Percentiles rank a stretch among this genome's conserved stretches.
Evolutionary conservation across 2,888 invertebrate species (phyloP).

Genomic region (Stomorhina lunata): DNA sequence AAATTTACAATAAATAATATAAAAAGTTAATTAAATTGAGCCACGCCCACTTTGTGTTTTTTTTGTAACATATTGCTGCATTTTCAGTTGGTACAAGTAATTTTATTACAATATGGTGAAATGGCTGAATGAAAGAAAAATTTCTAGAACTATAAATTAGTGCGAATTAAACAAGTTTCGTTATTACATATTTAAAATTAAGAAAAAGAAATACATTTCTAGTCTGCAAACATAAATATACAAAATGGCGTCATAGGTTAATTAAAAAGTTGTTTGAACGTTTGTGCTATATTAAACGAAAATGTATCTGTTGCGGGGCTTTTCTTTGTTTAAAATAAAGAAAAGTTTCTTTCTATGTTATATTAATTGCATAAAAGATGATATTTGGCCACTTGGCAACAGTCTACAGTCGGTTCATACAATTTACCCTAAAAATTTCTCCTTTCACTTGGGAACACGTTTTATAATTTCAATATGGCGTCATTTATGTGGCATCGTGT

Average conservation of each 20-base stretch:
- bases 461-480: slow-evolving; percentile 57
- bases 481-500: slow-evolving; percentile 41
- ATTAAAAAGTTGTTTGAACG: not conserved
- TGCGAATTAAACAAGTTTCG: not conserved
- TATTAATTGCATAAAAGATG: not conserved
- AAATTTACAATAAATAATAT: not conserved
- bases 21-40: not conserved
- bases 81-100: not conserved
- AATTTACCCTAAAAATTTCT: not conserved
- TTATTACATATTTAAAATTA: no score
- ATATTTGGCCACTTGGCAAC: slow-evolving; percentile 52
- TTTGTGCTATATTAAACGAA: not conserved
- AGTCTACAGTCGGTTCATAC: not conserved
- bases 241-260: slow-evolving; percentile 53
- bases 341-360: not conserved
- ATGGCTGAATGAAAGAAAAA: not conserved
- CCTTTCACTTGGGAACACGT: slow-evolving; percentile 55
- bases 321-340: not conserved
- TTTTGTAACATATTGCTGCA: slow-evolving; percentile 36
- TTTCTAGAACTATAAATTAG: not conserved
- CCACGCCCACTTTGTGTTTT: slow-evolving; percentile 55
- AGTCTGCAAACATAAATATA: not conserved
- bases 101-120: not conserved
- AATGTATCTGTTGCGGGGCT: not conserved
- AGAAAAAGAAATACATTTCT: not conserved